Base-by-base conservation (phyloP, 2,888 invertebrate species). In the Hydroisotoma schaefferi region DNA sequence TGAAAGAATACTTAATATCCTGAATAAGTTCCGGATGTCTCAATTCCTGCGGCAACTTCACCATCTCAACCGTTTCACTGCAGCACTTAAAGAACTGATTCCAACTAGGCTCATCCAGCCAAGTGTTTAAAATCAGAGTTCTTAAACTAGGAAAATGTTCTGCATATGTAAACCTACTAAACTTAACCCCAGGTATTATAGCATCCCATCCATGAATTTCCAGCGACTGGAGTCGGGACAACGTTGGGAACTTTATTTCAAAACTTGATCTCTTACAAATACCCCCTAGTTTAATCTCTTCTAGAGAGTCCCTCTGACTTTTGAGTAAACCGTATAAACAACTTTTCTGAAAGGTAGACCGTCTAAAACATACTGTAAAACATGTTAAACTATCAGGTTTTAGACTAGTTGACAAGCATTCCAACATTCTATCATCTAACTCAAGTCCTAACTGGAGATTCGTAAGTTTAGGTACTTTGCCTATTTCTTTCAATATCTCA, bases 31-130 rank as follows among this genome's bases (percentile, higher is more conserved):
- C 51, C 2, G 55, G 61, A 44, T 53, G 27, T 29, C 55, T 29
- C n/a, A 66, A 61, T 33, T 62, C 61, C 51, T 63, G 63, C 1
- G 66, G 66, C 10, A 66, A 40, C 38, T 66, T 66, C 2, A 66
- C 27, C 6, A 8, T 5, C 20, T 56, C 48, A 3, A 48, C 27
- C 22, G 40, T 12, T 15, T 27, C 5, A 22, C 57, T 46, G 12
- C 52, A 53, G 12, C 48, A 53, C 2, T 55, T 51, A 12, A 66
- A 61, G 43, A 66, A 63, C 40, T 63, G 56, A 22, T 43, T 33
- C 63, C 63, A 66, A 28, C 59, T 61, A 1, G 61, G 54, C 10
- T 63, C 48, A 4, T 55, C 49, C 3, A 52, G 46, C 66, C 66
- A 66, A 3, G 63, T 63, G 20, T 61, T 57, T 22, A 66, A 29